These are phyloP conservation scores for Perizoma affinitatum DNA, from an alignment of 2,888 invertebrate species.

Conservation along the genomic window DNA sequence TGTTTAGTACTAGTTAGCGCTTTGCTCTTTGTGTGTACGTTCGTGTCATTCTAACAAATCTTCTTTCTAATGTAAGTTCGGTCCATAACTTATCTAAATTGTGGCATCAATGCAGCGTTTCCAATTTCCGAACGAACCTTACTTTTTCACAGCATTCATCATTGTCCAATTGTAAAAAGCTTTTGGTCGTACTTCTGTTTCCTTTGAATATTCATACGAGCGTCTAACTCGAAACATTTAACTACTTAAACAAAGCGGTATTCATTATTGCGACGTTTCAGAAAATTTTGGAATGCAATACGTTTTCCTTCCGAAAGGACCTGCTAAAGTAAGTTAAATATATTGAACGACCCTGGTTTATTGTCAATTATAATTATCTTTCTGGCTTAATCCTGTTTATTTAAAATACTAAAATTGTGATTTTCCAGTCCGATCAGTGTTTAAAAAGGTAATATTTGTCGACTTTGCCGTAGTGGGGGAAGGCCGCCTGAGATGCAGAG, in stretches of 20 bases:
- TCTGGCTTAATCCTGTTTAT: neutral
- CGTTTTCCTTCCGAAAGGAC: constrained; percentile 19
- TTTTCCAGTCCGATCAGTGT: too few species aligned
- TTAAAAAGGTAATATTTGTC: too few species aligned
- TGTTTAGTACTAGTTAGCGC: too few species aligned
- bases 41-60: constrained; percentile 3
- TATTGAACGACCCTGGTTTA: neutral
- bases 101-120: constrained; percentile 63
- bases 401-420: too few species aligned
- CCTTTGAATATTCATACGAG: constrained; percentile 57
- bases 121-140: constrained; percentile 75
- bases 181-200: constrained; percentile 53
- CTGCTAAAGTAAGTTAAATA: constrained; percentile 6
- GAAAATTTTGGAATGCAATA: constrained; percentile 39
- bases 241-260: constrained; percentile 41
- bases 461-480: too few species aligned
- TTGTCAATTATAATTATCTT: neutral
- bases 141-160: constrained; percentile 76
- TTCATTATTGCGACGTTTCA: constrained; percentile 38
- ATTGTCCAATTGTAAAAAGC: constrained; percentile 72
- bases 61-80: constrained; percentile 23
- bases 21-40: too few species aligned
- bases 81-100: constrained; percentile 63
- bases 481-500: too few species aligned
- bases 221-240: constrained; percentile 52